Conservation (phyloP, 92 coral and sea anemone genomes). For the Nematostella vectensis region DNA sequence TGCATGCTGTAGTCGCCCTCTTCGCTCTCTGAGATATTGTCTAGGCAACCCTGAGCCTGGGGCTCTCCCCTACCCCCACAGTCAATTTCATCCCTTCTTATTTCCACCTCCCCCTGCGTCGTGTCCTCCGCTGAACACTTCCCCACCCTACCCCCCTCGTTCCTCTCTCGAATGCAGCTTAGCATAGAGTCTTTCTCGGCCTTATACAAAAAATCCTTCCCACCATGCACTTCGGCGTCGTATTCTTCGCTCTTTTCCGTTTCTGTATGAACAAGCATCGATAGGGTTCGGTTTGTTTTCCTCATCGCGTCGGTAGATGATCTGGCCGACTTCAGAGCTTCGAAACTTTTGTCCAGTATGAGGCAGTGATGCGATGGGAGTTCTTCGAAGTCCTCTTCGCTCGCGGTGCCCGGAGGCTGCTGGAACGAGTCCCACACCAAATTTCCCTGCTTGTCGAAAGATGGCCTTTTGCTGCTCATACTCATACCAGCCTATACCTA, state of each 20-base stretch:
- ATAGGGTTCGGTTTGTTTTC: background rate
- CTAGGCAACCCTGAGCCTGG: too few species aligned
- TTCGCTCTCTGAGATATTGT: too few species aligned
- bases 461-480: slow-evolving; percentile 1
- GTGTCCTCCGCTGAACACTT: too few species aligned
- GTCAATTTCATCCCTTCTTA: too few species aligned
- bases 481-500: too few species aligned
- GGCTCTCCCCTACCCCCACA: too few species aligned
- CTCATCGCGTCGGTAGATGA: slow-evolving; percentile 53
- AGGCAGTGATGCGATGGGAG: slow-evolving; percentile 52
- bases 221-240: slow-evolving; percentile 14
- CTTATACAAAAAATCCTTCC: slow-evolving; percentile 7
- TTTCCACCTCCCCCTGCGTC: too few species aligned
- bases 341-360: slow-evolving; percentile 51
- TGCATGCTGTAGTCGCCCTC: too few species aligned
- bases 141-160: slow-evolving; percentile 1
- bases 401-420: slow-evolving; percentile 2
- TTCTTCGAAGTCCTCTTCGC: slow-evolving; percentile 33
- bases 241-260: slow-evolving; percentile 7
- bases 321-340: slow-evolving; percentile 57
- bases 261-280: slow-evolving; percentile 14
- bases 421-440: background rate
- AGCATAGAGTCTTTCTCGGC: slow-evolving; percentile 30
- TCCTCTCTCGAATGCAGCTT: slow-evolving; percentile 10
- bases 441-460: background rate